These are phyloP conservation scores for Apamea sordens DNA, from an alignment of 2,888 invertebrate genomes.

Conservation along the genomic window DNA sequence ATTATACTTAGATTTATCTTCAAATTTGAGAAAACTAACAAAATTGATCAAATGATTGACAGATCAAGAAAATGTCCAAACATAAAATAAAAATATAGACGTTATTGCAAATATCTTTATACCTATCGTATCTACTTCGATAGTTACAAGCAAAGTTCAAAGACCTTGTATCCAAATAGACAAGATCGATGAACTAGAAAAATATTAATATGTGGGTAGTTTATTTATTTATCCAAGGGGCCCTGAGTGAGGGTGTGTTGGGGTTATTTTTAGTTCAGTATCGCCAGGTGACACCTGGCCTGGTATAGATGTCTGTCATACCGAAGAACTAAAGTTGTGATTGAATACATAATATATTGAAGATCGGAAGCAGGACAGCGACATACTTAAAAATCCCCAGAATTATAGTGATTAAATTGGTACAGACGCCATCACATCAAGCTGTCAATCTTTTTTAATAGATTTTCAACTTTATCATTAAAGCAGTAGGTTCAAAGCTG, in stretches of 20 bases:
- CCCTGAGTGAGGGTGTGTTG: slow-evolving; percentile 27
- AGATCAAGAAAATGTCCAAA: not conserved
- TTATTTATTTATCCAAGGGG: slow-evolving; percentile 58
- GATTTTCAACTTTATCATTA: no score
- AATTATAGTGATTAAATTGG: not conserved
- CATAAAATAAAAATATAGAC: not conserved
- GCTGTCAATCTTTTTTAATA: no score
- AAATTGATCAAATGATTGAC: not conserved
- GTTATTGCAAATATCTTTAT: not conserved
- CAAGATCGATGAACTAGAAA: slow-evolving; percentile 33
- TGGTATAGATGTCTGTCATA: slow-evolving; percentile 31
- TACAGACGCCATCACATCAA: not conserved
- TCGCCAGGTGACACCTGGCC: slow-evolving; percentile 55
- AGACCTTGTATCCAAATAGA: slow-evolving; percentile 39
- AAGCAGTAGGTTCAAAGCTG: no score
- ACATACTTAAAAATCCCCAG: not conserved
- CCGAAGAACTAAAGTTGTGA: not conserved
- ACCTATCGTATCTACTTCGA: not conserved
- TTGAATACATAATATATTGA: not conserved
- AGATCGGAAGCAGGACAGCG: not conserved
- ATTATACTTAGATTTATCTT: not conserved
- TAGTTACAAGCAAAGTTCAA: slow-evolving; percentile 28
- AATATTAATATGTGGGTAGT: slow-evolving; percentile 42
- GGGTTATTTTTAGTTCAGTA: slow-evolving; percentile 33
- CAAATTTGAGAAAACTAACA: not conserved